Conservation (phyloP, 2,888 invertebrate genomes). For the Lucinisca nassula region DNA sequence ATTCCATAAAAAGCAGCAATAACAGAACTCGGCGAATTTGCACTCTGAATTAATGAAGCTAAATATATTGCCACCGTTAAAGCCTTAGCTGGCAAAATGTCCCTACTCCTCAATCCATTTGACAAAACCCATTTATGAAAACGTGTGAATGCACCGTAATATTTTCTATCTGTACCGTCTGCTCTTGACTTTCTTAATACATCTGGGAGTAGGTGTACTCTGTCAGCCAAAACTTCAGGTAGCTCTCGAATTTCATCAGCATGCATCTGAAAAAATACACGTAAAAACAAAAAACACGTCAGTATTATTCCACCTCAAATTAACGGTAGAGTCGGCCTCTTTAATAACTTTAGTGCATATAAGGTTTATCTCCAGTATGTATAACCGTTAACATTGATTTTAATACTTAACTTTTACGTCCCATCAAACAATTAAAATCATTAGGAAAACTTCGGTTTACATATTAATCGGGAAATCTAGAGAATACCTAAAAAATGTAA, state of each 20-base stretch:
- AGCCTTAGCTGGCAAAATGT: conserved; percentile 23
- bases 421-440: too few species aligned
- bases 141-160: neutral
- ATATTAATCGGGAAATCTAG: too few species aligned
- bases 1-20: conserved; percentile 36
- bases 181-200: conserved; percentile 19
- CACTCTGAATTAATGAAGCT: conserved; percentile 31
- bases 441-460: too few species aligned
- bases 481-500: too few species aligned
- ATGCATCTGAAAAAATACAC: conserved; percentile 22
- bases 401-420: too few species aligned
- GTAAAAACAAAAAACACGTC: too few species aligned
- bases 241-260: conserved; percentile 7
- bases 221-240: conserved; percentile 32
- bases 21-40: conserved; percentile 27
- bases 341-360: too few species aligned
- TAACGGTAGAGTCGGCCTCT: too few species aligned
- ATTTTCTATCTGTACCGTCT: conserved; percentile 3
- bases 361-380: too few species aligned
- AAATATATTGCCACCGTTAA: conserved; percentile 38
- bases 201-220: conserved; percentile 42
- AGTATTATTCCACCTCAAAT: too few species aligned
- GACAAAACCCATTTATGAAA: conserved; percentile 21
- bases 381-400: too few species aligned
- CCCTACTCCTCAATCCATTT: conserved; percentile 26